phyloP scores from a whole-genome alignment of 2,113 vertebrate species.

The Oenanthe oenanthe region DNA sequence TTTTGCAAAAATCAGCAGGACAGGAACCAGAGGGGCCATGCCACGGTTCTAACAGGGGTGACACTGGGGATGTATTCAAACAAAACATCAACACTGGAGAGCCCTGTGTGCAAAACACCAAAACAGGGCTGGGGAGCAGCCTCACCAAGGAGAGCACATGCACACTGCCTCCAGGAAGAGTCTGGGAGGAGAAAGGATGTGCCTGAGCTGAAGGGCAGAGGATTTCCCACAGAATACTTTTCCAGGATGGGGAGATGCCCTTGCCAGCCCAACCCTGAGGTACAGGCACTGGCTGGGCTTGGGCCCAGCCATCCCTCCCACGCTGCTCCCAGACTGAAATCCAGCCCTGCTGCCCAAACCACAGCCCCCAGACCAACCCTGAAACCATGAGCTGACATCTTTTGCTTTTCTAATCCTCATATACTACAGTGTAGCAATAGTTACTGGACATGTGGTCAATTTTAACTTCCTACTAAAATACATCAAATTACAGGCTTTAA shows the following conservation, averaged over 20 bases:
- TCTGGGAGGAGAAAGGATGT: neutral
- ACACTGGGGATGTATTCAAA: neutral
- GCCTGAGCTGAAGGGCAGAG: neutral
- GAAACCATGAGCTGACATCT: neutral
- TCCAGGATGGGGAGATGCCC: neutral
- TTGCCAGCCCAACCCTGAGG: neutral
- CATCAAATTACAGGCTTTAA: too few species aligned
- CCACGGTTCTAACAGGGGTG: neutral
- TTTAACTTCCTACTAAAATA: too few species aligned
- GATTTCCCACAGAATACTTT: neutral
- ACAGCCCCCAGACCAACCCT: neutral
- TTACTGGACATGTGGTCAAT: too few species aligned
- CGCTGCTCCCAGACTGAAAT: neutral
- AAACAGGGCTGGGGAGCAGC: neutral
- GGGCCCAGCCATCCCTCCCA: neutral
- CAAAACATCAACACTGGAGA: neutral
- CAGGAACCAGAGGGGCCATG: neutral
- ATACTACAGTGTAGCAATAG: too few species aligned
- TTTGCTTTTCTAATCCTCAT: neutral
- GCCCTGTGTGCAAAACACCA: neutral
- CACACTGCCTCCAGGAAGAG: neutral
- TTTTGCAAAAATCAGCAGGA: neutral
- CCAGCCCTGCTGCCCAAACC: neutral
- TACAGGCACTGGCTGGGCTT: neutral
- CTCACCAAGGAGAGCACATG: accelerated